Evolutionary conservation across 2,797 vertebrate genomes (phyloP), one percentile per base, ranked within the genome.

Genomic region (Spinibarbus caldwelli): DNA sequence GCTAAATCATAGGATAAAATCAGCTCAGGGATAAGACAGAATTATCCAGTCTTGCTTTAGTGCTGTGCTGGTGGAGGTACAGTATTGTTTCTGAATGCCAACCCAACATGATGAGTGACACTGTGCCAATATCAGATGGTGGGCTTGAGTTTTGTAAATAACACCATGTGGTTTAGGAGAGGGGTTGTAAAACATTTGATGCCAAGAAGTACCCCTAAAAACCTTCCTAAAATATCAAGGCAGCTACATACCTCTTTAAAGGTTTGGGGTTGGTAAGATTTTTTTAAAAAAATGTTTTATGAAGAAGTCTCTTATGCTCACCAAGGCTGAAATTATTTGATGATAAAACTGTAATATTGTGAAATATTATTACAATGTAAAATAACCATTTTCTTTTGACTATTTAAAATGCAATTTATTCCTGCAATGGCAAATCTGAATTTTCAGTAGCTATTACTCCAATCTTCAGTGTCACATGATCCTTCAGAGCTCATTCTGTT

Each of bases 1-100:
- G 68, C 26, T 89, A 66, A 90, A 87, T 86, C 70, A 81, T 88
- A 85, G 87, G 77, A 81, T 90, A 90, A 88, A 90, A 89, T 88
- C 88, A 89, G 87, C 86, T 78, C 62, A 23, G 62, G 86, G 86
- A 87, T 90, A 86, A 91, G 73, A n/a, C 64, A 8, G 66, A 52
- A 80, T 90, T 89, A 91, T 89, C 88, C 83, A 75, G 57, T 73
- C 75, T 82, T 71, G 57, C 21, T 86, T 81, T 72, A 45, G 43
- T 75, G 71, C 80, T 49, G 43, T 75, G 76, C 80, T 49, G 64
- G 49, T n/a, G 66, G 76, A 62, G 71, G 23, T 78, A 70, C 54
- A 5, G 41, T 82, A 49, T 68, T 88, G 59, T 89, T 79, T 85
- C 73, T 86, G 62, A 82, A 76, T n/a, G 70, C 41, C 78, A 45